Percentiles rank a stretch among this genome's conserved stretches.
Conservation (phyloP, 1,140 invertebrate genomes). For the Amphibalanus amphitrite region DNA sequence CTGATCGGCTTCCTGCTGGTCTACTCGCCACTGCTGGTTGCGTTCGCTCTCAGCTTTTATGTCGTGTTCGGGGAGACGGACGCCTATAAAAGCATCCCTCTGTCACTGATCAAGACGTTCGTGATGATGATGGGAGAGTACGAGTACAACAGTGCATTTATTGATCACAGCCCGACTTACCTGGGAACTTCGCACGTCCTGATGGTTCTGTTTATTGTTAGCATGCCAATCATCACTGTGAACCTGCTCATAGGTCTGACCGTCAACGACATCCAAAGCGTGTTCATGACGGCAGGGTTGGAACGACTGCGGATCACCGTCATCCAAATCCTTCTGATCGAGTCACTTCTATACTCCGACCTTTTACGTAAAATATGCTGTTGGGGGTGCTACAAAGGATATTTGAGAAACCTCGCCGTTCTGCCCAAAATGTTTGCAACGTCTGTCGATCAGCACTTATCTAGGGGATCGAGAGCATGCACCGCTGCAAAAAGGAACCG, state of each 20-base stretch:
- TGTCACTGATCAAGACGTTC: conserved; percentile 14
- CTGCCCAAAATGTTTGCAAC: no score
- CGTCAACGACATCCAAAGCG: conserved; percentile 19
- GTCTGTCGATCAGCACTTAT: no score
- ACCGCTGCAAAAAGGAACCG: no score
- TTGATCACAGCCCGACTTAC: conserved; percentile 10
- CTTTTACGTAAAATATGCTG: no score
- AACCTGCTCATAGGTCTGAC: conserved; percentile 21
- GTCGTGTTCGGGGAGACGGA: conserved; percentile 11
- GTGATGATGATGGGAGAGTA: conserved; percentile 20
- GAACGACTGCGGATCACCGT: no score
- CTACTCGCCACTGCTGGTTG: conserved; percentile 15
- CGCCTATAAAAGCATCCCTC: conserved; percentile 10
- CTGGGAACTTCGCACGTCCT: conserved; percentile 14
- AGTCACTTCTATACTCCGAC: no score
- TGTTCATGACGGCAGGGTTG: neutral
- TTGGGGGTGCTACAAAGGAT: no score
- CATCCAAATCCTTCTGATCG: no score
- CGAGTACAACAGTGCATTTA: conserved; percentile 13
- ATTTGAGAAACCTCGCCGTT: no score
- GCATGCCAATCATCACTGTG: conserved; percentile 19
- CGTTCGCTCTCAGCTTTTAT: no score
- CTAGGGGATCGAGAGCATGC: no score
- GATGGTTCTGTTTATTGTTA: conserved; percentile 18
- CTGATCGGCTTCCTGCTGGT: conserved; percentile 16